Conservation (phyloP, 2,113 vertebrate species). For the Oncorhynchus mykiss region DNA sequence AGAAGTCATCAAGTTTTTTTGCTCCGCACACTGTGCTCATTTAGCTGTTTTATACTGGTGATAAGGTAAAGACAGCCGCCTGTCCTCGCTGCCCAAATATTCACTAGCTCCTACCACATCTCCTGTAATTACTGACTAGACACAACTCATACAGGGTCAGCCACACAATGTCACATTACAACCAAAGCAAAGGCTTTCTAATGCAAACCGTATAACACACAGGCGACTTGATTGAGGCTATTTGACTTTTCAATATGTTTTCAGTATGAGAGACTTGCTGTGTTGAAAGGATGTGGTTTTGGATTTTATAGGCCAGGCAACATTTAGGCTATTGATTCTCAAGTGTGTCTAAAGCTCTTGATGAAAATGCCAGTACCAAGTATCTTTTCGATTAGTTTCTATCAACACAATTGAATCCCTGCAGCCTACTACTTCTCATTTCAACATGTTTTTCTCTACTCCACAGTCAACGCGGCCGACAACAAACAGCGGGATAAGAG, state of each 20-base stretch:
- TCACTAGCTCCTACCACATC: not conserved
- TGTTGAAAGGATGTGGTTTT: no score
- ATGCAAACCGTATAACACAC: not conserved
- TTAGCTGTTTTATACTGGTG: not conserved
- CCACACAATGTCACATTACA: no score
- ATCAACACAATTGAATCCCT: not conserved
- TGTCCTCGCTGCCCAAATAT: not conserved
- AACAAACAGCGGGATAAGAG: slow-evolving; percentile 99
- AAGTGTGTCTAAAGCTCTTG: no score
- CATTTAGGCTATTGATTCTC: not conserved
- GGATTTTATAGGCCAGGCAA: not conserved
- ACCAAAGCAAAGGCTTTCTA: no score
- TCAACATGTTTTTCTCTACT: slow-evolving; percentile 44
- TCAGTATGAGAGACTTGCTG: no score
- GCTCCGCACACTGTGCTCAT: not conserved
- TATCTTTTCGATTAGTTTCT: not conserved
- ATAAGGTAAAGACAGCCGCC: slow-evolving; percentile 2
- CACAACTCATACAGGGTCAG: not conserved
- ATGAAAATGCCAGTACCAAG: not conserved
- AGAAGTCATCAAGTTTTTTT: not conserved
- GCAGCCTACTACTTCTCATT: not conserved
- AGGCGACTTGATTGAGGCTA: not conserved
- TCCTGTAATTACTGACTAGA: not conserved
- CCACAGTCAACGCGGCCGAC: slow-evolving; percentile 94
- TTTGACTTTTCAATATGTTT: no score